Conservation (phyloP, 2,113 vertebrate species). For the Pachyramphus minor region DNA sequence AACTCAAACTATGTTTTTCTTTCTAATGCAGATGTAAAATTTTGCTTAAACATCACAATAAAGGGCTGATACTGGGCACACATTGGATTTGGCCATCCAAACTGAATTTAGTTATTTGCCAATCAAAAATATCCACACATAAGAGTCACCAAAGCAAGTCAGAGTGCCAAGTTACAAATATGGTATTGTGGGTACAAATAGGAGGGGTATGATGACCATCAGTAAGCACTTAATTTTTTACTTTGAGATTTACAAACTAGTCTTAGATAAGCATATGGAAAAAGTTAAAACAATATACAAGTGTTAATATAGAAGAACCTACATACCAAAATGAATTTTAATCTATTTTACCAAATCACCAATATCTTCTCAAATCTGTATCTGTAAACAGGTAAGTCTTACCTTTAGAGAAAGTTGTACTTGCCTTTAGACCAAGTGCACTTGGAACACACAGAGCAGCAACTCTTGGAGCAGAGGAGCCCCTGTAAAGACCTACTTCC, state of each 20-base stretch:
- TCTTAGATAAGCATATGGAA: background rate
- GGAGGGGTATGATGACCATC: background rate
- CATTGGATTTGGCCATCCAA: slow-evolving; percentile 24
- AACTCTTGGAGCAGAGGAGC: background rate
- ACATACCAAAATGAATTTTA: background rate
- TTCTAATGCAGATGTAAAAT: slow-evolving; percentile 61
- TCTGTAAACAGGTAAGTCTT: background rate
- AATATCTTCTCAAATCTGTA: background rate
- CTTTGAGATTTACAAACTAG: background rate
- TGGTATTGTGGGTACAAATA: background rate
- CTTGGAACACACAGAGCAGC: accelerated
- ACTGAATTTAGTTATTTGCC: slow-evolving; percentile 30
- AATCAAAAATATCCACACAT: slow-evolving; percentile 27
- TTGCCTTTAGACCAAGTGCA: background rate
- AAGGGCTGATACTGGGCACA: slow-evolving; percentile 33
- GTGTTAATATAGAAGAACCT: background rate
- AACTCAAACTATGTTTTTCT: slow-evolving; percentile 57
- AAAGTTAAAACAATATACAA: background rate
- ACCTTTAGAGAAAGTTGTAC: background rate
- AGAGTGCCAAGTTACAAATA: background rate
- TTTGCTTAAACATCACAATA: slow-evolving; percentile 63
- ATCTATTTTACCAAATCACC: background rate
- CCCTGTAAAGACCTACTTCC: background rate
- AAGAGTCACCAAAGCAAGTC: background rate
- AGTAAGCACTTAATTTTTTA: background rate